Base-by-base conservation (phyloP, 2,797 vertebrate species). In the Podarcis siculus region DNA sequence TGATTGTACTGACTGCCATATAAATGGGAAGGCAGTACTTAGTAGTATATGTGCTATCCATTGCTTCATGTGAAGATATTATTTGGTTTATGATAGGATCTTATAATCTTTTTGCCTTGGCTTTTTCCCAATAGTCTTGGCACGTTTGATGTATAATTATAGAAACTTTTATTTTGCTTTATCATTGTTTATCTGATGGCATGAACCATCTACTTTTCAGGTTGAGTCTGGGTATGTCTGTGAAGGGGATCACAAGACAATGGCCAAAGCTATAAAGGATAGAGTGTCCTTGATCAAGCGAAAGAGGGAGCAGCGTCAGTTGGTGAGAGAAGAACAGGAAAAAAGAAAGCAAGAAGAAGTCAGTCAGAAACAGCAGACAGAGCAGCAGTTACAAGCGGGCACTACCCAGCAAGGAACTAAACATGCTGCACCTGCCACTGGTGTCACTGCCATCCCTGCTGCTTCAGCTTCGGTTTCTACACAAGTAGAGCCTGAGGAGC, bases 241-340 rank as follows among this genome's bases (percentile, higher is more conserved):
- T 85, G 99, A 99, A 95, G 98, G 98, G 19, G 99, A 99, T 97
- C 99, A 99, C 93, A 99, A 99, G 97, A 99, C 99, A 64, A 99
- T 99, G 98, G 98, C 99, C 77, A 99, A 99, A 96, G 99, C 99
- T 35, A 99, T 99, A 97, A 99, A 98, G 95, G 99, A 99, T 93
- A 98, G 99, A 0, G 99, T 99, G 55, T 98, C 98, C 75, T 95
- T 99, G 97, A 99, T 99, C 95, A 98, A 97, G 88, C 97, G 98
- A 88, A 99, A 99, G 96, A 96, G 99, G 90, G 98, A 99, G 80
- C 98, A 99, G 96, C 97, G 98, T 42, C 98, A 98, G 90, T 96
- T 98, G 91, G 99, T 99, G 71, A 97, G 98, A 71, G 98, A 99
- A 86, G 98, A 98, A 15, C 98, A 99, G 95, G 98, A 99, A 94